Percentiles rank a stretch among this genome's conserved stretches.
Conservation (phyloP, 2,888 invertebrate species). For the Willowsia nigromaculata region DNA sequence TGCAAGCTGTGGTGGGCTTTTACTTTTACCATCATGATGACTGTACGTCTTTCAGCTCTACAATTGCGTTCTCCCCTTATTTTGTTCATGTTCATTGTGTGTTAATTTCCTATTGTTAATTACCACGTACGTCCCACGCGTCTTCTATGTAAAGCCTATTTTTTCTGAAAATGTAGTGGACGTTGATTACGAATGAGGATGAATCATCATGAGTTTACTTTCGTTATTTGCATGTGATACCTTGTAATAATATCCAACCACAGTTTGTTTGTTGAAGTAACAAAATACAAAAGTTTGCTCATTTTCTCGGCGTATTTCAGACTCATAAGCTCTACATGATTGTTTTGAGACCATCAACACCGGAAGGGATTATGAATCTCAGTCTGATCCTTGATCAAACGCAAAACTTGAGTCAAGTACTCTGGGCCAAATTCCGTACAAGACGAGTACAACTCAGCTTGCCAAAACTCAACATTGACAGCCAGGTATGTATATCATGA, state of each 20-base stretch:
- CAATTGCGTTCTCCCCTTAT: background rate
- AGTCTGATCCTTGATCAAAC: conserved; percentile 63
- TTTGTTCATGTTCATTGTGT: too few species aligned
- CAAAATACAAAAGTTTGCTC: background rate
- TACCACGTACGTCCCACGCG: background rate
- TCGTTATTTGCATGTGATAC: conserved; percentile 5
- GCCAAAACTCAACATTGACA: conserved; percentile 75
- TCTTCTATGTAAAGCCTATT: background rate
- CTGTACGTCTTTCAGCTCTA: background rate
- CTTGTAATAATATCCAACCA: background rate
- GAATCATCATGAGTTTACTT: background rate
- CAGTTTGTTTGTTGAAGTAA: background rate
- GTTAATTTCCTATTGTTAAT: background rate
- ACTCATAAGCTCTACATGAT: conserved; percentile 67
- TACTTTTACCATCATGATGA: background rate
- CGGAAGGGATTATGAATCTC: conserved; percentile 69
- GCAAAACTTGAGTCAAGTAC: conserved; percentile 62
- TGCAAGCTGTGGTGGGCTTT: background rate
- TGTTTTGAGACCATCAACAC: conserved; percentile 67
- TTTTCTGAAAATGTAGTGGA: background rate
- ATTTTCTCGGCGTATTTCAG: conserved; percentile 32
- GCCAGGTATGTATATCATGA: conserved; percentile 71
- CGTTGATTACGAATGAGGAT: background rate
- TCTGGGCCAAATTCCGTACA: conserved; percentile 67
- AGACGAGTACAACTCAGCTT: conserved; percentile 74